Evolutionary conservation across 2,797 vertebrate genomes (phyloP).

Genomic region (Parauchenoglanis punctatus): DNA sequence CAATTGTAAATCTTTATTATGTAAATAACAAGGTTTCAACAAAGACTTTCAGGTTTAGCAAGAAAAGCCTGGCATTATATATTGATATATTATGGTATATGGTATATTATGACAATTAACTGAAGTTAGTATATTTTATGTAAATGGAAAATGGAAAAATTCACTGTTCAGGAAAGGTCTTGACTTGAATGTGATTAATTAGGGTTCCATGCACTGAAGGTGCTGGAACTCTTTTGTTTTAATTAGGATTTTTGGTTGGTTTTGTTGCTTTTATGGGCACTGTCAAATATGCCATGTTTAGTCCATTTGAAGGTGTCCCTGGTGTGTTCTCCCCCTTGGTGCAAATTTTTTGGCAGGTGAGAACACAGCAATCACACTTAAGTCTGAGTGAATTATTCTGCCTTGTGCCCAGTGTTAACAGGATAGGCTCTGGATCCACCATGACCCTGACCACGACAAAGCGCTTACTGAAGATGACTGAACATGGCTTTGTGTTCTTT

Average conservation of each 20-base stretch:
- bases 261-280: constrained; percentile 7
- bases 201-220: neutral
- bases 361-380: neutral
- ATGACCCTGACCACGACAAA: neutral
- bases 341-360: neutral
- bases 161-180: neutral
- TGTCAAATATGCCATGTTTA: neutral
- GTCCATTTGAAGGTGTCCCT: neutral
- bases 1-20: constrained; percentile 35
- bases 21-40: constrained; percentile 31
- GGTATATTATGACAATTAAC: neutral
- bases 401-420: neutral
- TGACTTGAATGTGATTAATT: neutral
- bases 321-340: neutral
- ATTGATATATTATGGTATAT: neutral
- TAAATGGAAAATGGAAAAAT: neutral
- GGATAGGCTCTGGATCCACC: neutral
- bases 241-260: neutral
- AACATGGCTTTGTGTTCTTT: constrained; percentile 1
- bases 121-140: neutral
- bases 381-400: neutral
- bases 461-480: neutral
- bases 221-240: neutral
- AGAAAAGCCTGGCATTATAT: constrained; percentile 1
- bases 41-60: constrained; percentile 2